Evolutionary conservation across 2,113 vertebrate species (phyloP), one percentile per base, ranked within the genome.

Genomic region (Oncorhynchus mykiss): DNA sequence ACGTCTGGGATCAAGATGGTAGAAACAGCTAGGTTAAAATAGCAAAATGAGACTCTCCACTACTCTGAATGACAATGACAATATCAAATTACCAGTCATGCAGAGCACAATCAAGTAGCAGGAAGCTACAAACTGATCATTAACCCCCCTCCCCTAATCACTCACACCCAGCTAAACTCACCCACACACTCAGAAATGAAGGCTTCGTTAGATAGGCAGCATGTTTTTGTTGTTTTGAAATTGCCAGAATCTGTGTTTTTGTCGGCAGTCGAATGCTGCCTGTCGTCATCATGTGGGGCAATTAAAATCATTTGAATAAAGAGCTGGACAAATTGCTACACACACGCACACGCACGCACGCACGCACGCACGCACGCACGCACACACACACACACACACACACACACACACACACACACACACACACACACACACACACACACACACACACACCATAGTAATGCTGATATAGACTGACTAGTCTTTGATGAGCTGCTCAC

Each of bases 111-210:
- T 68, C 24, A 16, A 18, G 27, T 18, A 67, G 25, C 11, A 13
- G 73, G 80, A 77, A 48, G 74, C 78, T 75, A 77, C 70, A 72
- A 83, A 75, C 77, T 1, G 34, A 78, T 81, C 80, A 90, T 85
- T 86, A 87, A 74, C 74, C 66, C 60, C 22, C 66, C 34, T 5
- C 60, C 24, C 66, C 5, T 1, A 34, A 34, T 8, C 65, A 67
- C 12, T 67, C 25, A 31, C 25, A 67, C 14, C 66, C 59, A 62
- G 6, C 59, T n/a, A n/a, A 18, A n/a, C 59, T 62, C 59, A 9
- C 20, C 6, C 59, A 8, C 59, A 54, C 20, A 0, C 59, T 57
- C 54, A 57, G 54, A 57, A n/a, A 62, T 22, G 8, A 45, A 22
- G 18, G 18, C 8, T 62, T 62, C 1, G 16, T 22, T 22, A 5